Evolutionary conservation across 2,888 invertebrate species (phyloP), one percentile per base, ranked within the genome.

Genomic region (Lasioglossum vierecki): DNA sequence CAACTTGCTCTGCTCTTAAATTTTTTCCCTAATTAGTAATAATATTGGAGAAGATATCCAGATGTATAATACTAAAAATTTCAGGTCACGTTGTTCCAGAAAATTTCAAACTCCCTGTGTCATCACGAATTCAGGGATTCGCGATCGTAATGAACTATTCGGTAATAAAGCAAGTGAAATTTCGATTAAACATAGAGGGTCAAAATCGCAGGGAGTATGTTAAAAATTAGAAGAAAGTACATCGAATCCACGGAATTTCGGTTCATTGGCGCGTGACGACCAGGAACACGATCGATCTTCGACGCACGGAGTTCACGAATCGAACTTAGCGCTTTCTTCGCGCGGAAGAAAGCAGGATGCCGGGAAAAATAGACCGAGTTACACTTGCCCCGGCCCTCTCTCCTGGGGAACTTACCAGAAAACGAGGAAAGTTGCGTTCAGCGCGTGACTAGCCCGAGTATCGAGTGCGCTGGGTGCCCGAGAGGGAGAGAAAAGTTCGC

Each of bases 271-370:
- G 79, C n/a, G 75, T 39, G 80, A 60, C 80, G 75, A 75, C 49
- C 53, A 70, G 75, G 53, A 83, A 79, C 26, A 18, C 22, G 60
- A 83, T 83, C 84, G 83, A 84, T 83, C 76, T 78, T 74, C 41
- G 74, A 22, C 63, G 60, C 46, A 8, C 68, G 46, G n/a, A 44
- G 66, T 30, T 46, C 63, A 35, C 22, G 22, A 44, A 63, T 75
- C 41, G 75, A 79, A 77, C 68, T 49, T 63, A 18, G 30, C 63
- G 70, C 44, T 75, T 83, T 35, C 81, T 75, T 79, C 39, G 75
- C 71, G 75, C 83, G 44, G 68, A 79, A 76, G 49, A 77, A 78
- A 70, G 26, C 26, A 26, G 66, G 26, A 30, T 70, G 57, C 22
- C 68, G 53, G 68, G 49, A 53, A 71, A 82, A 79, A 76, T 75